Percentiles rank a stretch among this genome's conserved stretches.
Evolutionary conservation across 2,888 invertebrate species (phyloP).

Genomic region (Fragum sueziense): DNA sequence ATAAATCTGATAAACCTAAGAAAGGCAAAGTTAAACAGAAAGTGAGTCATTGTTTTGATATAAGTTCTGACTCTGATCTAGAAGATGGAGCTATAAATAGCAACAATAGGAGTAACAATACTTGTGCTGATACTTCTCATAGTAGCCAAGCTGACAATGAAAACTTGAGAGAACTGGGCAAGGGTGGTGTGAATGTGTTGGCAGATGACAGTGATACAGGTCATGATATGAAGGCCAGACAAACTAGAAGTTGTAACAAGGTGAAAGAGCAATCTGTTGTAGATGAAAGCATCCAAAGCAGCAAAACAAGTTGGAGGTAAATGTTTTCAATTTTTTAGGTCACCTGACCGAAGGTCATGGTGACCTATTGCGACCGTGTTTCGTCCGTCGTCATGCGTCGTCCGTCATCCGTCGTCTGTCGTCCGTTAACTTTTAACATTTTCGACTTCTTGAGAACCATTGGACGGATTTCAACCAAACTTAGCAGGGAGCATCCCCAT

Average conservation of each 20-base stretch:
- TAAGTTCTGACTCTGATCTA: slow-evolving; percentile 11
- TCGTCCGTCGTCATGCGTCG: too few species aligned
- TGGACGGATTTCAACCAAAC: too few species aligned
- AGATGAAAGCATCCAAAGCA: too few species aligned
- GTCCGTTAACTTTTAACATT: too few species aligned
- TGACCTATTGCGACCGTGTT: too few species aligned
- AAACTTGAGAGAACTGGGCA: background rate
- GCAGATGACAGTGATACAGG: background rate
- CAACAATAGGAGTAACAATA: background rate
- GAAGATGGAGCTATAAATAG: background rate
- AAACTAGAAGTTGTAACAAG: background rate
- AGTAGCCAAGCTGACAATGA: background rate
- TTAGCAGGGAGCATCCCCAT: too few species aligned
- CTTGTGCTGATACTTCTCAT: background rate
- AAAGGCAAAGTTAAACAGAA: background rate
- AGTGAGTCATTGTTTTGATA: slow-evolving; percentile 9
- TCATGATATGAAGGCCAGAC: background rate
- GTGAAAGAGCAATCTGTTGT: too few species aligned
- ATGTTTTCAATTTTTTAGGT: too few species aligned
- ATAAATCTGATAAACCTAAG: background rate
- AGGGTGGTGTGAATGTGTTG: background rate
- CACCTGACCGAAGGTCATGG: too few species aligned
- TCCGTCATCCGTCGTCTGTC: too few species aligned
- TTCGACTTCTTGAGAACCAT: too few species aligned
- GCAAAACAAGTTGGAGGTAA: background rate